These are phyloP conservation scores for Cardiocondyla obscurior DNA, from an alignment of 1,140 invertebrate species.

Conservation along the genomic window DNA sequence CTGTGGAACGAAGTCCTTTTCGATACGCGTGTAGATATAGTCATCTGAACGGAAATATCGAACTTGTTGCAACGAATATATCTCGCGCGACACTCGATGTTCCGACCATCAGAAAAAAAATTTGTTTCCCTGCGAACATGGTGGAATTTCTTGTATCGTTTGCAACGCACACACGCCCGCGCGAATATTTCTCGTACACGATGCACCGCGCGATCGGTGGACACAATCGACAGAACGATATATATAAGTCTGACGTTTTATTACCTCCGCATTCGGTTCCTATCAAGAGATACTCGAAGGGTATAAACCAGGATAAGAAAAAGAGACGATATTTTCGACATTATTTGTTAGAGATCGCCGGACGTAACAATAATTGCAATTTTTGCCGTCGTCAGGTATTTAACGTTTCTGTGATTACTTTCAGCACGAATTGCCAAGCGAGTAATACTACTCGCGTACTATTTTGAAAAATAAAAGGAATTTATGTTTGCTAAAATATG, in stretches of 20 bases:
- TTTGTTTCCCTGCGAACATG: not conserved
- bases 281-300: slow-evolving; percentile 23
- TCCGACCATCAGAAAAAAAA: slow-evolving; percentile 14
- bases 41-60: slow-evolving; percentile 17
- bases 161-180: not conserved
- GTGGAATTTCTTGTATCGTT: not conserved
- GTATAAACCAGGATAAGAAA: slow-evolving; percentile 27
- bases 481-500: slow-evolving; percentile 6
- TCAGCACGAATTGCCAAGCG: not conserved
- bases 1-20: not conserved
- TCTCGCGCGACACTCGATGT: not conserved
- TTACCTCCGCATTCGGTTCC: slow-evolving; percentile 1
- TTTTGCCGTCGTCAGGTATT: not conserved
- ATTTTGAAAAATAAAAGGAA: not conserved
- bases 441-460: not conserved
- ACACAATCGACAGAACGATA: slow-evolving; percentile 32
- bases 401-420: slow-evolving; percentile 19
- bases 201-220: slow-evolving; percentile 1
- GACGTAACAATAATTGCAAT: not conserved
- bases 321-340: not conserved
- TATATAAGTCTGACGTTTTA: slow-evolving; percentile 43
- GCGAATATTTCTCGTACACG: not conserved
- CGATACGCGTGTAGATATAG: not conserved
- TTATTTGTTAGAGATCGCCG: not conserved
- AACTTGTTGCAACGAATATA: slow-evolving; percentile 34